phyloP scores from a whole-genome alignment of 2,888 invertebrate species.

The Gerris lacustris region DNA sequence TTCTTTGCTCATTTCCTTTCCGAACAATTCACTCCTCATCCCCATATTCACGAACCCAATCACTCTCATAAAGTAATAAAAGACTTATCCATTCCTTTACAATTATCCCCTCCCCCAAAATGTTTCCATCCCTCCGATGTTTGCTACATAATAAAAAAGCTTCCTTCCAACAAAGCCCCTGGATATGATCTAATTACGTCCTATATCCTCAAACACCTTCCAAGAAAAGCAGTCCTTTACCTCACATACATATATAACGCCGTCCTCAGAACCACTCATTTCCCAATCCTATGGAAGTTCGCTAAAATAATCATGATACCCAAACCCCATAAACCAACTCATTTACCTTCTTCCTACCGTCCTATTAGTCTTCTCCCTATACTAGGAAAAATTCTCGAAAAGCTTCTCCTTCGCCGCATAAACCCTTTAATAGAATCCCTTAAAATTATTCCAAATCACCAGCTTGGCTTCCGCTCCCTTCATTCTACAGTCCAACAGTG shows the following conservation, averaged over 20 bases:
- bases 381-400: constrained; percentile 20
- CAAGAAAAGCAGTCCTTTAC: constrained; percentile 26
- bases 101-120: constrained; percentile 16
- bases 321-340: constrained; percentile 19
- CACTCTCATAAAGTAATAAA: too few species aligned
- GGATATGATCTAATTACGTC: constrained; percentile 31
- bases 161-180: constrained; percentile 24
- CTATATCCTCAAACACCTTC: constrained; percentile 28
- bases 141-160: not conserved
- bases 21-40: too few species aligned
- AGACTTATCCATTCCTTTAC: constrained; percentile 17
- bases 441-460: constrained; percentile 19
- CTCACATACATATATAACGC: constrained; percentile 31
- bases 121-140: constrained; percentile 22
- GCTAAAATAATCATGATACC: constrained; percentile 20
- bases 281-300: constrained; percentile 30
- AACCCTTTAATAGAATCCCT: constrained; percentile 18
- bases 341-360: constrained; percentile 17
- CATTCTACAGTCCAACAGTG: constrained; percentile 24
- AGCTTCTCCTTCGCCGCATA: constrained; percentile 13
- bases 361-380: constrained; percentile 20
- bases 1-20: too few species aligned
- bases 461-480: constrained; percentile 24
- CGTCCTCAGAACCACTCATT: constrained; percentile 26
- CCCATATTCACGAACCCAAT: too few species aligned